Base-by-base conservation (phyloP, 2,888 invertebrate genomes). In the Sphinx pinastri region DNA sequence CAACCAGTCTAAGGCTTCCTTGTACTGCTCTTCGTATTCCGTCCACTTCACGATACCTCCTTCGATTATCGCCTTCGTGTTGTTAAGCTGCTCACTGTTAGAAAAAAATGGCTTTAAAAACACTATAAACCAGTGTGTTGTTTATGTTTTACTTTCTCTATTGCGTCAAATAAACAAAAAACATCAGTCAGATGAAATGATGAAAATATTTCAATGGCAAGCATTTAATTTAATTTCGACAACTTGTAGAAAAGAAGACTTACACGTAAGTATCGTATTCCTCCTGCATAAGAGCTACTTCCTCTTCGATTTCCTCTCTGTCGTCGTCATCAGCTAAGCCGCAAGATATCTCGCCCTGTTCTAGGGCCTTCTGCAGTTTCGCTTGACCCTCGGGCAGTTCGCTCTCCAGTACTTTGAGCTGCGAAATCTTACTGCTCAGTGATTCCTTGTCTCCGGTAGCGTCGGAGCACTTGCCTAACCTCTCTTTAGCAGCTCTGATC, bases 1-100 rank as follows among this genome's bases (percentile, higher is more conserved):
- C 81, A 99, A 93, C 98, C 98, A 98, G 83, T 98, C 97, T 78
- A 97, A 94, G 74, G 98, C 98, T 90, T 98, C 98, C 82, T 96
- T 96, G 87, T 97, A 98, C 82, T 98, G 97, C 88, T 98, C 98
- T 91, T 98, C 98, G 85, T 98, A 98, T 88, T 98, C 98, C 0
- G 97, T 98, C 98, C 98, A 98, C 86, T 98, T 98, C 0, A 98
- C 98, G 83, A 98, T 97, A 80, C 98, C 98, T 74, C 96, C 95
- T 91, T 98, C 98, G 67, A 98, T 94, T 57, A 97, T 92, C 75
- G 95, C 95, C 91, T 98, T 98, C 2, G 97, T 97, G 79, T 95
- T 96, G 79, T 96, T 96, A 7, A 98, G 89, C 72, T 96, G 96
- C 79, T 98, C 98, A 59, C 96, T 96, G 84, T 88, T 93, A 83